These are phyloP conservation scores for Onthophagus taurus DNA, from an alignment of 1,140 invertebrate genomes.

Conservation along the genomic window DNA sequence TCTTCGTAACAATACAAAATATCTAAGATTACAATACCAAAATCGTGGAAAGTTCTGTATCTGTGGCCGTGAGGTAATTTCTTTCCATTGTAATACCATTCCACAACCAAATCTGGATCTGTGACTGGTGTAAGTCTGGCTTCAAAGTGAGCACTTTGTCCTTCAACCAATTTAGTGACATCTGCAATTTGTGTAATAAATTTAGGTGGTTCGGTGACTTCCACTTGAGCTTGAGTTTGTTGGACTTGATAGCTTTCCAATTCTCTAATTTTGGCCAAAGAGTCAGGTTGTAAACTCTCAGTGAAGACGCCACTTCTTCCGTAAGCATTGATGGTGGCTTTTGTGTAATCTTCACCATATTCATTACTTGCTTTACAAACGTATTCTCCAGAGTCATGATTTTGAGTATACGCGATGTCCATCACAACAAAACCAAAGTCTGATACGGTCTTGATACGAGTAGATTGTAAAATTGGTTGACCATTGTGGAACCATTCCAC, in stretches of 20 bases:
- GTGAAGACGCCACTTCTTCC: slow-evolving; percentile 83
- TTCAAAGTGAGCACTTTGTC: slow-evolving; percentile 91
- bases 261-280: slow-evolving; percentile 79
- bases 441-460: slow-evolving; percentile 86
- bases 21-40: slow-evolving; percentile 92
- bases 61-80: slow-evolving; percentile 86
- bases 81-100: slow-evolving; percentile 92
- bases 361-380: slow-evolving; percentile 83
- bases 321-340: slow-evolving; percentile 70
- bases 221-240: slow-evolving; percentile 50
- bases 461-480: slow-evolving; percentile 74
- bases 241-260: slow-evolving; percentile 65
- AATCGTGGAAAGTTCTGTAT: slow-evolving; percentile 94
- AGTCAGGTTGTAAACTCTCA: slow-evolving; percentile 91
- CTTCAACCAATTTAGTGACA: slow-evolving; percentile 75
- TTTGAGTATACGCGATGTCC: slow-evolving; percentile 89
- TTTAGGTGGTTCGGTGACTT: slow-evolving; percentile 72
- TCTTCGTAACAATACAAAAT: slow-evolving; percentile 95
- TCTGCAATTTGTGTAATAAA: slow-evolving; percentile 82
- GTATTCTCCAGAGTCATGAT: slow-evolving; percentile 89
- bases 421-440: slow-evolving; percentile 95
- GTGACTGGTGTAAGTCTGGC: slow-evolving; percentile 80
- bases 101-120: slow-evolving; percentile 87
- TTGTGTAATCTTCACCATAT: slow-evolving; percentile 82
- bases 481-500: slow-evolving; percentile 96